Percentiles rank a stretch among this genome's conserved stretches.
Conservation (phyloP, 2,888 invertebrate genomes). For the Melinaea menophilus region DNA sequence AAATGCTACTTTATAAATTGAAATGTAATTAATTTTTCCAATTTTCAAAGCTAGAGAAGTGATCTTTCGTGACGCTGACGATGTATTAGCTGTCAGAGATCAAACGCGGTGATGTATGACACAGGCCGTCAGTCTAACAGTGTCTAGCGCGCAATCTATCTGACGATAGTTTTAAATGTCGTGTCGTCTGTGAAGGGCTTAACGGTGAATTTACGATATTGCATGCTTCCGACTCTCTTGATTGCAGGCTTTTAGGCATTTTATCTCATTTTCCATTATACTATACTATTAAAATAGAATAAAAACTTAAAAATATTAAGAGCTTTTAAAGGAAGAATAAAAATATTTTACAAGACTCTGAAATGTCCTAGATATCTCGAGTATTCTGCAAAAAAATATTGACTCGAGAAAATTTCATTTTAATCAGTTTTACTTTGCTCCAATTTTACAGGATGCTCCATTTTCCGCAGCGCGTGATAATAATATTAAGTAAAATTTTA, state of each 20-base stretch:
- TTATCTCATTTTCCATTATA: neutral
- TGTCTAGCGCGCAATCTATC: conserved; percentile 11
- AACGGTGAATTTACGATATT: conserved; percentile 33
- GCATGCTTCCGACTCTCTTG: conserved; percentile 30
- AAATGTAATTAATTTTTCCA: neutral
- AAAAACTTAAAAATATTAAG: too few relatives aligned
- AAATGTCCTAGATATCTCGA: too few relatives aligned
- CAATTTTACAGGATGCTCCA: too few relatives aligned
- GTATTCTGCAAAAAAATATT: too few relatives aligned
- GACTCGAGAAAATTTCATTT: too few relatives aligned
- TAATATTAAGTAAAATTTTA: too few relatives aligned
- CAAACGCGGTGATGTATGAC: conserved; percentile 18
- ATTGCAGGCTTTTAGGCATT: conserved; percentile 21
- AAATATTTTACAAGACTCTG: too few relatives aligned
- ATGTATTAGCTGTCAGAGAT: conserved; percentile 9
- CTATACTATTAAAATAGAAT: too few relatives aligned
- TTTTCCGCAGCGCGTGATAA: too few relatives aligned
- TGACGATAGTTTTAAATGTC: conserved; percentile 19
- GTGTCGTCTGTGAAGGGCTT: conserved; percentile 23
- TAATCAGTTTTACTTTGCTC: too few relatives aligned
- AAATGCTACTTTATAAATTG: neutral
- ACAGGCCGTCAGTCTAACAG: neutral
- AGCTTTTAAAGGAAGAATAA: too few relatives aligned
- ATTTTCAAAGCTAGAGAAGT: neutral
- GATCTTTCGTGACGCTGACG: neutral